Evolutionary conservation across 2,797 vertebrate genomes (phyloP).

Genomic region (Spea hammondii): DNA sequence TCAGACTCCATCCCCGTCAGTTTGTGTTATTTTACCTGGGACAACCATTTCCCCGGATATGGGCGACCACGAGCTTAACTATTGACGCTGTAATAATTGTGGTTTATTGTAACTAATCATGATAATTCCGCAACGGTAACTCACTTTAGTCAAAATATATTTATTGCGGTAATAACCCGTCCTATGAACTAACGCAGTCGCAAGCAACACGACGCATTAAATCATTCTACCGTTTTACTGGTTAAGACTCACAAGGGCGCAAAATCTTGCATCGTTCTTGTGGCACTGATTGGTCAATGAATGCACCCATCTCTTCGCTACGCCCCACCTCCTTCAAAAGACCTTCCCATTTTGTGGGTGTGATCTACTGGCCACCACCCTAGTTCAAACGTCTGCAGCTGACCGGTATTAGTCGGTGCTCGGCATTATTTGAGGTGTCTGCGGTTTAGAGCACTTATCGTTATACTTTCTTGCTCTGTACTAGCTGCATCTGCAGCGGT

Average conservation of each 20-base stretch:
- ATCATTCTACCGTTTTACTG: not conserved
- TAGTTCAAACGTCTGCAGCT: not conserved
- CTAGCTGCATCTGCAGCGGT: not conserved
- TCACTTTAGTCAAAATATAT: too few species aligned
- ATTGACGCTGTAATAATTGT: too few species aligned
- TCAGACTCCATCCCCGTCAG: too few species aligned
- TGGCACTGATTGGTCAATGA: not conserved
- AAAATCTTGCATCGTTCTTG: not conserved
- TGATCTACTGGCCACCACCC: constrained; percentile 3
- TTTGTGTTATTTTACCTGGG: too few species aligned
- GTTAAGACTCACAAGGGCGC: not conserved
- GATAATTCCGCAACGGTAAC: too few species aligned
- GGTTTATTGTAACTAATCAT: too few species aligned
- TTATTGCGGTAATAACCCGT: too few species aligned
- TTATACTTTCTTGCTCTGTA: not conserved
- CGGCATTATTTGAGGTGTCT: not conserved
- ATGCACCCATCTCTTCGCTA: not conserved
- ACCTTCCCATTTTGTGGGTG: not conserved
- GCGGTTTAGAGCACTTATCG: not conserved
- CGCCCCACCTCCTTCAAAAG: not conserved
- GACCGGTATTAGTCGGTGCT: not conserved
- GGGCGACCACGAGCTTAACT: too few species aligned
- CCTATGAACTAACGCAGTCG: too few species aligned
- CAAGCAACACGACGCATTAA: too few species aligned
- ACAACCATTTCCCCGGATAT: too few species aligned